Evolutionary conservation across 2,888 invertebrate species (phyloP), one percentile per base, ranked within the genome.

Genomic region (Leptinotarsa juncta): DNA sequence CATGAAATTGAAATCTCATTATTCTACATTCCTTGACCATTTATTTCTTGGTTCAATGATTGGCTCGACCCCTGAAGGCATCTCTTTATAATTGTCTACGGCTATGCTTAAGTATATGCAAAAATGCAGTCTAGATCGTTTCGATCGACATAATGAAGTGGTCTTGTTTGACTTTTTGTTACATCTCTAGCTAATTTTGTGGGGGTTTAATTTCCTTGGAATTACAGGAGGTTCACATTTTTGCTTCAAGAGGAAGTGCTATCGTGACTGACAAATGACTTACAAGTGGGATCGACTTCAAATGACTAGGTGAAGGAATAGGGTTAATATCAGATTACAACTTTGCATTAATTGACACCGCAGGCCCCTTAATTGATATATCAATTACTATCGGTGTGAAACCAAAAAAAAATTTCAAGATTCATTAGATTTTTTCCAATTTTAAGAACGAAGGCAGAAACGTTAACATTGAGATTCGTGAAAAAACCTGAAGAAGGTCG

Each of bases 61-160:
- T 57, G 20, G 23, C 20, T 20, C 23, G 57, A 57, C 20, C 26
- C 20, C 57, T 15, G 23, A 23, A 23, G 57, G 20, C 1, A 51
- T 57, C 18, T 18, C 23, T 2, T 23, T 57, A 20, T 57, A 57
- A 57, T 57, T 23, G 57, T 23, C 57, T 23, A 57, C 57, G 23
- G 57, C 57, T 57, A 57, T 57, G 57, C 57, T 57, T 53, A 57
- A 57, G 57, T 15, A 57, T 14, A 57, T 57, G 57, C 57, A 57
- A 57, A 57, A 57, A 57, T 57, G 23, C 57, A 57, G 57, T 57
- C 57, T 57, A 23, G 14, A 57, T 57, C 57, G 57, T 23, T 23
- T 4, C 57, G 57, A 12, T 57, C 57, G 20, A 57, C 57, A 57
- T 57, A 57, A 57, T 26, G 23, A 23, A 57, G 26, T 57, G 57